These are phyloP conservation scores for Hyppa rectilinea DNA, from an alignment of 2,888 invertebrate species.

Conservation along the genomic window DNA sequence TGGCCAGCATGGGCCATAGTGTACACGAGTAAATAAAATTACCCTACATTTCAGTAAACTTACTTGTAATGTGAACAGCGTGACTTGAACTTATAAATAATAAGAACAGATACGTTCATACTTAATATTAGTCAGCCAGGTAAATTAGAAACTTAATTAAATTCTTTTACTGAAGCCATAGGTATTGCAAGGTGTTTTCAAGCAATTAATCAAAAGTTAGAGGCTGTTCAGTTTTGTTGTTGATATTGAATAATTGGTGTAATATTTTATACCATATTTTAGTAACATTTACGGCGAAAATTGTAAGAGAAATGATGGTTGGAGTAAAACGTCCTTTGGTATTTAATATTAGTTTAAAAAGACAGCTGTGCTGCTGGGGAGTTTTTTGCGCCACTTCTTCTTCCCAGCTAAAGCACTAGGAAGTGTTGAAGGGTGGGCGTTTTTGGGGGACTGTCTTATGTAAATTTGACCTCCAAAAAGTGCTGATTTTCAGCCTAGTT, in stretches of 20 bases:
- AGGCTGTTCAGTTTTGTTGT: slow-evolving; percentile 52
- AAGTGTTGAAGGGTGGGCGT: too few relatives aligned
- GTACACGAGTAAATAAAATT: neutral
- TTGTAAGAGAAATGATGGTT: slow-evolving; percentile 6
- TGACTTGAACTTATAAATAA: slow-evolving; percentile 41
- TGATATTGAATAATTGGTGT: slow-evolving; percentile 56
- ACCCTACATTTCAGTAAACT: slow-evolving; percentile 14
- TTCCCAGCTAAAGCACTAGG: too few relatives aligned
- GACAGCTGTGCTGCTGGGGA: too few relatives aligned
- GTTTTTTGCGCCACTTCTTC: too few relatives aligned
- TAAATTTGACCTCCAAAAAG: too few relatives aligned
- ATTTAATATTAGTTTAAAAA: neutral
- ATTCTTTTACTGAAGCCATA: slow-evolving; percentile 58
- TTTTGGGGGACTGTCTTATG: too few relatives aligned
- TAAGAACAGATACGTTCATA: slow-evolving; percentile 18
- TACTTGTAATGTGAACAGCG: slow-evolving; percentile 19
- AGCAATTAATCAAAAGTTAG: slow-evolving; percentile 68
- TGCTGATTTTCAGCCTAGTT: too few relatives aligned
- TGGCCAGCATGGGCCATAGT: slow-evolving; percentile 4
- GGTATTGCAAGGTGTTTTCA: slow-evolving; percentile 58
- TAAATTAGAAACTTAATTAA: slow-evolving; percentile 68
- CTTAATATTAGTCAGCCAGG: slow-evolving; percentile 52
- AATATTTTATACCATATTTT: slow-evolving; percentile 46
- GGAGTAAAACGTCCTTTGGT: neutral
- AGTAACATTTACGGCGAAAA: slow-evolving; percentile 18